Percentiles rank a stretch among this genome's conserved stretches.
These are phyloP conservation scores for Aplysia californica DNA, from an alignment of 1,140 invertebrate species.

Conservation along the genomic window DNA sequence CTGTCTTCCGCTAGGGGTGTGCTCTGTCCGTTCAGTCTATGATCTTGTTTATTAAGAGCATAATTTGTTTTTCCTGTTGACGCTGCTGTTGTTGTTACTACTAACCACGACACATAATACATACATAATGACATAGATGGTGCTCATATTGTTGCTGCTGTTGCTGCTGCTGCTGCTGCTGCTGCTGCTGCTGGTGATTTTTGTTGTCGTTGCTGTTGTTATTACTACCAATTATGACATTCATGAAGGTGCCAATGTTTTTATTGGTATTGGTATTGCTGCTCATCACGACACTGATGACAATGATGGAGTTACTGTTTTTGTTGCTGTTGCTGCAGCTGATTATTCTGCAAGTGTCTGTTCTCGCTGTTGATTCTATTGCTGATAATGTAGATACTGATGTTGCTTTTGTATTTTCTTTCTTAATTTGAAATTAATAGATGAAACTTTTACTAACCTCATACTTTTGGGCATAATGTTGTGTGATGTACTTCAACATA, in stretches of 20 bases:
- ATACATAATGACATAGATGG: too few relatives aligned
- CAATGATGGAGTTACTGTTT: not conserved
- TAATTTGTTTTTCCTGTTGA: too few relatives aligned
- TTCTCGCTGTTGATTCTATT: slow-evolving; percentile 80
- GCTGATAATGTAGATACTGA: slow-evolving; percentile 88
- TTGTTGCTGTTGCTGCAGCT: not conserved
- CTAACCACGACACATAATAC: too few relatives aligned
- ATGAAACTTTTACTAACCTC: too few relatives aligned
- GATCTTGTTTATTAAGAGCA: not conserved
- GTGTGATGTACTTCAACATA: slow-evolving; percentile 97
- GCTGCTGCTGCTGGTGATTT: too few relatives aligned
- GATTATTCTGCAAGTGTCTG: slow-evolving; percentile 76
- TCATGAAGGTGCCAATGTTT: too few relatives aligned
- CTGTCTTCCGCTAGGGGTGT: not conserved
- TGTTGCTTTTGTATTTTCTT: slow-evolving; percentile 97
- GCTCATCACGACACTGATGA: not conserved
- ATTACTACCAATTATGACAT: too few relatives aligned
- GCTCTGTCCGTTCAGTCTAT: not conserved
- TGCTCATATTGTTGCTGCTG: too few relatives aligned
- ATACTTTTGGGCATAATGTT: slow-evolving; percentile 87
- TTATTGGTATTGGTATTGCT: not conserved
- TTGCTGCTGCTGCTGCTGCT: too few relatives aligned
- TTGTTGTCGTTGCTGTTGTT: too few relatives aligned
- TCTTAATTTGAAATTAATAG: too few relatives aligned
- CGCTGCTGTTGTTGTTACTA: too few relatives aligned